A percentile compares a stretch with the other conserved stretches of the same genome.
These are phyloP conservation scores for Notoglanidium macrostoma DNA, from an alignment of 2,797 vertebrate species.

Conservation along the genomic window DNA sequence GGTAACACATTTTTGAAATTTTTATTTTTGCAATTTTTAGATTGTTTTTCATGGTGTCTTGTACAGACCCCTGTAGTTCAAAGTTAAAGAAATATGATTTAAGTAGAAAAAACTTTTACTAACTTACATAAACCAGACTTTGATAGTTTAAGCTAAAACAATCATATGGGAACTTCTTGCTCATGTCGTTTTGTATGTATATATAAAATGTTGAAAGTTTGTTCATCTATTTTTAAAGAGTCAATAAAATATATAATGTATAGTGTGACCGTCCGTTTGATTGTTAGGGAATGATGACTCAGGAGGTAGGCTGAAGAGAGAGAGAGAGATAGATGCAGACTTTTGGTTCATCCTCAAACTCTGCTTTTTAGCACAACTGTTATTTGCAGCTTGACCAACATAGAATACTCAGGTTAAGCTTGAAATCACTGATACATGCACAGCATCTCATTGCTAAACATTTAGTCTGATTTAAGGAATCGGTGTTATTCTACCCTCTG, in stretches of 20 bases:
- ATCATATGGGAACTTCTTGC: neutral
- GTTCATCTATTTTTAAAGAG: conserved; percentile 28
- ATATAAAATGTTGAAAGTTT: neutral
- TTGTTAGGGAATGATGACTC: neutral
- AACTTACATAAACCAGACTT: neutral
- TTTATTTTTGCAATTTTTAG: neutral
- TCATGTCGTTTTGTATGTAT: neutral
- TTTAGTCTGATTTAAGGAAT: neutral
- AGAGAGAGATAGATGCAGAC: neutral
- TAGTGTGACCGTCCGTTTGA: neutral
- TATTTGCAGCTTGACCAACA: neutral
- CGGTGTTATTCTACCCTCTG: neutral
- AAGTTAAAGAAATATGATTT: neutral
- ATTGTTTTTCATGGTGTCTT: neutral
- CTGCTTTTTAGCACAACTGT: neutral
- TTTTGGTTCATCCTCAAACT: neutral
- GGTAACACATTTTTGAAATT: neutral
- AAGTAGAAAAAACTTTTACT: no score
- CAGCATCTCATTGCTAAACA: neutral
- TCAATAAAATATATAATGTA: conserved; percentile 38
- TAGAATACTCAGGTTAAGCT: neutral
- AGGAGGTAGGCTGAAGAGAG: neutral
- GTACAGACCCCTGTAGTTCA: neutral
- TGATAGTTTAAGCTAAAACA: neutral
- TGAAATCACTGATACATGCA: neutral